These are phyloP conservation scores for Laticauda colubrina DNA, from an alignment of 2,113 vertebrate species.

Conservation along the genomic window DNA sequence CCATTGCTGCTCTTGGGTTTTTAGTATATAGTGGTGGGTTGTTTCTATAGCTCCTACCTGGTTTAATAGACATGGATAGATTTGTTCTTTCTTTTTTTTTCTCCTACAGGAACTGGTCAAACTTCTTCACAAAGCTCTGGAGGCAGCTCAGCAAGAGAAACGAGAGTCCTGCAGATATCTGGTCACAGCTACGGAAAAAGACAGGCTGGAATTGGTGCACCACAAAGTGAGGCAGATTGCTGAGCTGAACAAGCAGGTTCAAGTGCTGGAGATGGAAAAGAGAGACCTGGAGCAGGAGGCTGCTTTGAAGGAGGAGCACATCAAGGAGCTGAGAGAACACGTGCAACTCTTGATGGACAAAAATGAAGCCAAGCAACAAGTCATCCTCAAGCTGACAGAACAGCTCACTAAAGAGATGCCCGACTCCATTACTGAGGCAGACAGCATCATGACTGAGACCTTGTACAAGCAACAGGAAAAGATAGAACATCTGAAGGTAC, in stretches of 20 bases:
- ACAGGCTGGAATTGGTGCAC: constrained; percentile 83
- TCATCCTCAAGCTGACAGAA: constrained; percentile 84
- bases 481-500: constrained; percentile 81
- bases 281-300: constrained; percentile 66
- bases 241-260: constrained; percentile 70
- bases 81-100: background rate
- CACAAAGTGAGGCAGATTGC: constrained; percentile 83
- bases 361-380: constrained; percentile 86
- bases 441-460: constrained; percentile 51
- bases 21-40: background rate
- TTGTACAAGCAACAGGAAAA: constrained; percentile 74
- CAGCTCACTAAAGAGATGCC: constrained; percentile 70
- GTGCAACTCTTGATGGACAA: constrained; percentile 81
- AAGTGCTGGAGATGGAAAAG: constrained; percentile 70
- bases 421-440: constrained; percentile 20
- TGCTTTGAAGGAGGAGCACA: constrained; percentile 69
- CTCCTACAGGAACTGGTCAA: constrained; percentile 83
- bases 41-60: background rate
- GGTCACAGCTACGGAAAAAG: constrained; percentile 73
- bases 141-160: constrained; percentile 90
- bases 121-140: constrained; percentile 89
- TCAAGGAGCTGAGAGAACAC: constrained; percentile 75
- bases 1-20: background rate
- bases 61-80: background rate
- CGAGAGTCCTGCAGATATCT: constrained; percentile 79